Conservation (phyloP, 2,113 vertebrate species). For the Formicarius rufipectus region DNA sequence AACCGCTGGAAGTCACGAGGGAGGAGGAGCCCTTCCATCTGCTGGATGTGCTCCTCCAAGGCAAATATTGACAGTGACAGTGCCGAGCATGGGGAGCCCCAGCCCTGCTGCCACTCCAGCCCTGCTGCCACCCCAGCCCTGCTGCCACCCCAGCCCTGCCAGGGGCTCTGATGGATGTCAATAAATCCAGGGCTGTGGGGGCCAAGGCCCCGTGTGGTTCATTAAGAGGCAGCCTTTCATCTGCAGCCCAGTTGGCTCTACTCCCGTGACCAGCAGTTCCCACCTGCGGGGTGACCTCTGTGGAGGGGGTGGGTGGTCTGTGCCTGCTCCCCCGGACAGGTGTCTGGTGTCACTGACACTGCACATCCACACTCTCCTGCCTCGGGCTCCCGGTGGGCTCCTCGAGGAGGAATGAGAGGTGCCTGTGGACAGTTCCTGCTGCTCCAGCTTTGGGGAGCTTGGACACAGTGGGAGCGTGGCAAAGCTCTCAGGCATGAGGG, state of each 20-base stretch:
- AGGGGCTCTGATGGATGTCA: fast-evolving
- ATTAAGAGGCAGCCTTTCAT: neutral
- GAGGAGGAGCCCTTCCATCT: fast-evolving
- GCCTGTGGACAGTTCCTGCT: fast-evolving
- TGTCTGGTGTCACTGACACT: fast-evolving
- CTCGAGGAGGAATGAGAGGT: neutral
- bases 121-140: neutral
- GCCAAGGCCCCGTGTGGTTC: neutral
- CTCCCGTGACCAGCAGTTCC: neutral
- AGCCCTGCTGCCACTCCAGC: neutral
- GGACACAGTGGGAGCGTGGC: fast-evolving
- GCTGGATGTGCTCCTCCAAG: neutral
- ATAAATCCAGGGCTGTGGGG: neutral
- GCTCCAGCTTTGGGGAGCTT: neutral
- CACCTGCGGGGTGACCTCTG: neutral
- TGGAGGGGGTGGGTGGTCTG: neutral
- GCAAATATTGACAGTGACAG: neutral
- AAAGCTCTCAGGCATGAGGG: fast-evolving
- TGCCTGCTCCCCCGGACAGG: fast-evolving
- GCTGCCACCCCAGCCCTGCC: neutral
- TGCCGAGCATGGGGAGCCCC: fast-evolving
- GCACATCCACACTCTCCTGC: fast-evolving
- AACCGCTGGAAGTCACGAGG: neutral
- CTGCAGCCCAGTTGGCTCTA: neutral
- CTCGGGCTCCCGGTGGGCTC: fast-evolving